Base-by-base conservation (phyloP, 2,888 invertebrate genomes). In the Cheilosia vulpina region DNA sequence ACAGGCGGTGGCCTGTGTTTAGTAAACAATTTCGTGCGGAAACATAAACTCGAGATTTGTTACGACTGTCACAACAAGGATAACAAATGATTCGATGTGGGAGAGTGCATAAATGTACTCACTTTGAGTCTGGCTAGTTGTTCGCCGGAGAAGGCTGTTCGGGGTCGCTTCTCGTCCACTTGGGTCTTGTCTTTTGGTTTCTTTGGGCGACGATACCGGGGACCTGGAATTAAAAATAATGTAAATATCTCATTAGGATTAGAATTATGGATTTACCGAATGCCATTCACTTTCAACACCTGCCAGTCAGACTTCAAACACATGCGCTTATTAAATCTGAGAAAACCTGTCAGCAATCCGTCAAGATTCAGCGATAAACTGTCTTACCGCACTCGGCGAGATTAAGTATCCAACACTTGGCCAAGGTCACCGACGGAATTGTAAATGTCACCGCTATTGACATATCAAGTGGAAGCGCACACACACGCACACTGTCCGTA, bases 141-240 rank as follows among this genome's bases (percentile, higher is more conserved):
- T 52, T 98, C 98, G 66, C 96, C 96, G 71, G 98, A 98, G 93
- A 99, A 99, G 13, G 99, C 99, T 1, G 99, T 99, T 65, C 99
- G 93, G 0, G 99, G 99, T 88, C 99, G 94, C 91, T 99, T 99
- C 92, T 98, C 98, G 88, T 97, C 96, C 68, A 91, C 90, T 47
- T 88, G 88, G 92, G 94, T 92, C 87, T 92, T 91, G 87, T 92
- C 92, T 90, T 92, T 92, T 88, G 92, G 92, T 87, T 91, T 89
- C 88, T 92, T 92, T 88, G 92, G 92, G 87, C 92, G 92, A 82
- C 92, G 90, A 78, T 92, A 92, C 68, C 92, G 90, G 65, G 92
- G 92, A 89, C 92, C 92, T 92, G 87, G 0, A 88, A 89, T 9
- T 7, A 62, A 38, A 45, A 58, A 41, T 58, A 24, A 55, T 34